A percentile compares a stretch with the other conserved stretches of the same genome.
phyloP scores from a whole-genome alignment of 2,888 invertebrate genomes.

The Tipula helvola region DNA sequence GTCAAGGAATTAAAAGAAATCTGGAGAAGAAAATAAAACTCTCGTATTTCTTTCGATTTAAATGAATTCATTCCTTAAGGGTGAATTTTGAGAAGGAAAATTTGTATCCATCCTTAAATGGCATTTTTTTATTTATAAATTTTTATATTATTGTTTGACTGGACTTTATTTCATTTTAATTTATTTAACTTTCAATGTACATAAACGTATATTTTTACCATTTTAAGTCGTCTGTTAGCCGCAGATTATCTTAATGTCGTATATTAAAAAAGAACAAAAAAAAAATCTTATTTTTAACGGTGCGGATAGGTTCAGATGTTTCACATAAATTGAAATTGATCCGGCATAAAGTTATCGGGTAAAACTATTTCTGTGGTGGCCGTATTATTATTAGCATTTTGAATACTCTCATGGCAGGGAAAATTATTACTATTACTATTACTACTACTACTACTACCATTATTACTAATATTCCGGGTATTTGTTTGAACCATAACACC shows the following conservation, averaged over 20 bases:
- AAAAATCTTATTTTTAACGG: not conserved
- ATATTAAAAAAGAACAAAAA: not conserved
- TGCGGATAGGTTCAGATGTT: not conserved
- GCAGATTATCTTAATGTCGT: not conserved
- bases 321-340: slow-evolving; percentile 11
- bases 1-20: not conserved
- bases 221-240: not conserved
- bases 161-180: not conserved
- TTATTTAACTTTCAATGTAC: not conserved
- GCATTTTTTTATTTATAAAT: not conserved
- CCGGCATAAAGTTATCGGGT: not conserved
- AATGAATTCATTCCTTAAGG: not conserved
- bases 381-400: not conserved
- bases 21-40: not conserved
- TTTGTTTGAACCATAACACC: not conserved
- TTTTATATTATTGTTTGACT: not conserved
- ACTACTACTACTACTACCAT: slow-evolving; percentile 7
- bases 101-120: not conserved
- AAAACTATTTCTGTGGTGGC: not conserved
- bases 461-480: not conserved
- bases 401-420: not conserved
- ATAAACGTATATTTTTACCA: not conserved
- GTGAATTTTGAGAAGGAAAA: not conserved
- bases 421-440: not conserved
- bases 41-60: not conserved